Evolutionary conservation across 2,797 vertebrate genomes (phyloP).

Genomic region (Danio jaintianensis): DNA sequence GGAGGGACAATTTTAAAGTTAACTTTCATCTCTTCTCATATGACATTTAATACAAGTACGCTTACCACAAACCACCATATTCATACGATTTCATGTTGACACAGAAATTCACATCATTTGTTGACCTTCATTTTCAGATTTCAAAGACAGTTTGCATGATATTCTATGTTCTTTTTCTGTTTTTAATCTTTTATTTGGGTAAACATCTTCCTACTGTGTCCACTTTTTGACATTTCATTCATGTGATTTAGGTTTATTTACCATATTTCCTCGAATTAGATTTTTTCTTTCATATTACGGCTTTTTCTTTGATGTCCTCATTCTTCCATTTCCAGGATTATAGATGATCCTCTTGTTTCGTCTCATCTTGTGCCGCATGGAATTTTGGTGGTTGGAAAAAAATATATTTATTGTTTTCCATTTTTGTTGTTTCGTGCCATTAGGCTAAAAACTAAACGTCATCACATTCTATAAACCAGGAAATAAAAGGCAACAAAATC

Average conservation of each 20-base stretch:
- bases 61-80: conserved; percentile 75
- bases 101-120: conserved; percentile 95
- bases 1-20: conserved; percentile 43
- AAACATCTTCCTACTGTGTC: conserved; percentile 78
- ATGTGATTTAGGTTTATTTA: conserved; percentile 60
- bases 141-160: conserved; percentile 85
- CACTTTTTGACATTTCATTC: conserved; percentile 65
- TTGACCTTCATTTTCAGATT: conserved; percentile 76
- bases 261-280: conserved; percentile 54
- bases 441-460: conserved; percentile 77
- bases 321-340: conserved; percentile 82
- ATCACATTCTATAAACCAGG: conserved; percentile 81
- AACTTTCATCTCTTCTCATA: conserved; percentile 67
- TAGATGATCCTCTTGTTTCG: conserved; percentile 78
- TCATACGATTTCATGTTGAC: conserved; percentile 87
- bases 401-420: conserved; percentile 64
- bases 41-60: conserved; percentile 61
- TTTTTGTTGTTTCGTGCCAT: conserved; percentile 68
- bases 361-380: conserved; percentile 99
- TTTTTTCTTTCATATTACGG: conserved; percentile 63
- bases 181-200: conserved; percentile 68
- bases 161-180: conserved; percentile 64
- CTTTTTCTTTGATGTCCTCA: conserved; percentile 71
- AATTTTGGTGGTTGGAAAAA: conserved; percentile 93
- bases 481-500: conserved; percentile 96